A percentile compares a stretch with the other conserved stretches of the same genome.
These are phyloP conservation scores for Chloropsis hardwickii DNA, from an alignment of 2,113 vertebrate genomes.

Conservation along the genomic window DNA sequence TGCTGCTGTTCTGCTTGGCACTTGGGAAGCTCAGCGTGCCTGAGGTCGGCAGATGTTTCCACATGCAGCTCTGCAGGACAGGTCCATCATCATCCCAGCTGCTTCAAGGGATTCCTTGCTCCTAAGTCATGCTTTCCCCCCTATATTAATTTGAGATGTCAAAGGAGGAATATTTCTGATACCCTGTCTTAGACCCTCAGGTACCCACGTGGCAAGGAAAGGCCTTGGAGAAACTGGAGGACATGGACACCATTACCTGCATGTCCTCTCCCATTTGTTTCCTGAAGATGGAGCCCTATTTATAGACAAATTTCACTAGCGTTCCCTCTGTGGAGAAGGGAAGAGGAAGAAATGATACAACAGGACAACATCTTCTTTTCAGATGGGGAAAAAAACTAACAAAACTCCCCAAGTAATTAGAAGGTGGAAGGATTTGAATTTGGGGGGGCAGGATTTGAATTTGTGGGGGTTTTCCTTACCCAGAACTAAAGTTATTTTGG, in stretches of 20 bases:
- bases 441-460: background rate
- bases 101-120: background rate
- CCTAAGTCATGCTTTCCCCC: background rate
- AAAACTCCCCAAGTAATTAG: background rate
- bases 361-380: background rate
- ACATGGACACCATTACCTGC: background rate
- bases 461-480: background rate
- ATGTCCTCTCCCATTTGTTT: background rate
- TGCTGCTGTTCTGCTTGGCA: background rate
- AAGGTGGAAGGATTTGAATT: background rate
- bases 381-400: background rate
- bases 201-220: background rate
- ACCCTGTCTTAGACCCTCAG: background rate
- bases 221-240: background rate
- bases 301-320: background rate
- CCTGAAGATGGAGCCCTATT: constrained; percentile 25
- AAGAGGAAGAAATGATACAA: background rate
- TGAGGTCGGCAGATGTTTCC: background rate
- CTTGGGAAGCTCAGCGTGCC: background rate
- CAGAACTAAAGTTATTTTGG: background rate
- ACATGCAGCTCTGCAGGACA: background rate
- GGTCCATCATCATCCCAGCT: background rate
- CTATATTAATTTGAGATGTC: background rate
- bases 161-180: background rate
- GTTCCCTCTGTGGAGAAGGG: background rate